phyloP scores from a whole-genome alignment of 2,888 invertebrate genomes.

The Nezara viridula region DNA sequence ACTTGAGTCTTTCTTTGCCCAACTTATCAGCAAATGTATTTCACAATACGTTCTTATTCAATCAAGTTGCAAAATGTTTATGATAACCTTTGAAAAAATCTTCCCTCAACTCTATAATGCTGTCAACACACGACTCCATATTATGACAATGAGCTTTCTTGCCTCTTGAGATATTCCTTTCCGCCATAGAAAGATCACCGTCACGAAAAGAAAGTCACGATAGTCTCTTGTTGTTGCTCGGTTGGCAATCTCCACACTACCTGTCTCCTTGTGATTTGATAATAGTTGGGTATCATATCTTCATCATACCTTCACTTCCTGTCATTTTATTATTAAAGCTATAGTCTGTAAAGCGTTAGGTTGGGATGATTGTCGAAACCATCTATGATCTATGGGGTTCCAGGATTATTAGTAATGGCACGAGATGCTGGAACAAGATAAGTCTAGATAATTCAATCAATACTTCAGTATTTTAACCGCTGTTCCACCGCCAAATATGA shows the following conservation, averaged over 20 bases:
- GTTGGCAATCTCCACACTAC: constrained; percentile 9
- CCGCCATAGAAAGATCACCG: constrained; percentile 35
- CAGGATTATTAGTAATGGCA: too few species aligned
- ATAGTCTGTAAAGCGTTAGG: background rate
- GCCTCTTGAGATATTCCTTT: constrained; percentile 14
- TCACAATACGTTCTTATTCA: background rate
- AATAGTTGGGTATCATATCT: constrained; percentile 1
- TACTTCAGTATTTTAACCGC: too few species aligned
- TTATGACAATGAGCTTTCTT: constrained; percentile 27
- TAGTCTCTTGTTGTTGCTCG: background rate
- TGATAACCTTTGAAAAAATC: background rate
- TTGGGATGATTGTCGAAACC: background rate
- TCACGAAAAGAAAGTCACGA: constrained; percentile 47
- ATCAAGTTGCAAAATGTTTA: background rate
- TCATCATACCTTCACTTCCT: background rate
- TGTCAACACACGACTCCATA: background rate
- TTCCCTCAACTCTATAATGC: background rate
- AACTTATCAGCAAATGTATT: too few species aligned
- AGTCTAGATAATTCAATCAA: too few species aligned
- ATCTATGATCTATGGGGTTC: background rate
- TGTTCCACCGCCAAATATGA: too few species aligned
- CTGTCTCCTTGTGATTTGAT: constrained; percentile 3
- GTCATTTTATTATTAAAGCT: background rate
- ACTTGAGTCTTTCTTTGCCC: too few species aligned
- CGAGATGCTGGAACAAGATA: too few species aligned